Evolutionary conservation across 1,140 invertebrate species (phyloP), one percentile per base, ranked within the genome.

Genomic region (Drosophila eugracilis): DNA sequence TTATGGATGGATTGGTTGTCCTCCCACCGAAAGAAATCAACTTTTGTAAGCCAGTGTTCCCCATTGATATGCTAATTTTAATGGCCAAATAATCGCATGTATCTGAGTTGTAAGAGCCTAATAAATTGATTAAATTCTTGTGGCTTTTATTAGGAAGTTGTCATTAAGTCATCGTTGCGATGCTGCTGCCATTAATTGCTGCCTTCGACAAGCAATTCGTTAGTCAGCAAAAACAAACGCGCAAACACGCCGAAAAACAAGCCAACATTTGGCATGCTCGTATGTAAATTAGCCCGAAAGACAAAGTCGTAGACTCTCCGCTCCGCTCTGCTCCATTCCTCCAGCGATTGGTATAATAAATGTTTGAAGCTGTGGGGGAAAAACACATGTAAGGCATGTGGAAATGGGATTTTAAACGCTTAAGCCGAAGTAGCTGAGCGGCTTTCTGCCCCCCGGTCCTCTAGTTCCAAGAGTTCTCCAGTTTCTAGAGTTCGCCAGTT

Each of bases 101-200:
- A 81, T 77, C 73, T 59, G 41, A 15, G 67, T 39, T 55, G 78
- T 72, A 55, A 80, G 62, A 66, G 63, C 50, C 72, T 70, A 81
- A 85, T 85, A 86, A 80, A 85, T 84, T 85, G 74, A 84, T 80
- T 86, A 69, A 65, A 62, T 80, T 86, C 77, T 79, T 75, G n/a
- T 24, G 53, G 72, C 65, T 69, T 80, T 80, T 74, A 80, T 86
- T 86, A 86, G 76, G 80, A 85, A 85, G 80, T 85, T 85, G 81
- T 86, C 80, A 85, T 85, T 85, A 85, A 85, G 80, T 77, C 80
- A 74, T 85, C 80, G 69, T 53, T 54, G 39, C 55, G 50, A 37
- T 30, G 73, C 69, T 30, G 73, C 69, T 74, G 83, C 83, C 59
- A 85, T 85, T 86, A 85, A 85, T 86, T 85, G 83, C 50, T 63